phyloP scores from a whole-genome alignment of 2,797 vertebrate genomes.

The Pangasius mekongensis region DNA sequence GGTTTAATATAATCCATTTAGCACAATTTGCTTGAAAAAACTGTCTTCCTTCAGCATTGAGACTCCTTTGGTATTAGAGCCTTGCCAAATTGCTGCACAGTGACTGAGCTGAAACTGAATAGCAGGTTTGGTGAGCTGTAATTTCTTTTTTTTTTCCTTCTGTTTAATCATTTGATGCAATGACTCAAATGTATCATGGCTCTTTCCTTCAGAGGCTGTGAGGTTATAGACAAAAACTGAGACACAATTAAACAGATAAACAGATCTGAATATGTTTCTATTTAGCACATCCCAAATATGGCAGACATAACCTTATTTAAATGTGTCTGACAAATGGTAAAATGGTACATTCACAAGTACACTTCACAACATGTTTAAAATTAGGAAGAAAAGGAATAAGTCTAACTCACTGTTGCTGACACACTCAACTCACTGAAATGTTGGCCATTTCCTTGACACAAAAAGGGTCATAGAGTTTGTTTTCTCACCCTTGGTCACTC shows the following conservation, averaged over 20 bases:
- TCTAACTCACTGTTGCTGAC: background rate
- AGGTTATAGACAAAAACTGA: constrained; percentile 1
- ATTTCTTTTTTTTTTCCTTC: background rate
- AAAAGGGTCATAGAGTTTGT: background rate
- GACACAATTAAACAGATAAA: background rate
- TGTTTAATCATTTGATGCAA: constrained; percentile 18
- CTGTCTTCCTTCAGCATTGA: background rate
- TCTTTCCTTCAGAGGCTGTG: constrained; percentile 3
- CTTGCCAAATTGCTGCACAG: constrained; percentile 35
- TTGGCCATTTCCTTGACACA: background rate
- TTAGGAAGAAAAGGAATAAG: background rate
- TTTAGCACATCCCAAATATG: background rate
- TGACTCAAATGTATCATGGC: constrained; percentile 31
- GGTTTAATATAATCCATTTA: background rate
- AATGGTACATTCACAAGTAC: background rate
- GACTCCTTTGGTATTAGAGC: no score
- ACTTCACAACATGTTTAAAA: background rate
- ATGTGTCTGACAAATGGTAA: background rate
- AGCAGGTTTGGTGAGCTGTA: constrained; percentile 13
- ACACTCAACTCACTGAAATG: background rate
- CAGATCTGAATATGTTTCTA: constrained; percentile 29
- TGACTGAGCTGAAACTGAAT: constrained; percentile 2
- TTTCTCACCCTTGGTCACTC: background rate
- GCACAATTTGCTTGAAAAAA: background rate
- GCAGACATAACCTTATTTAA: background rate